These are phyloP conservation scores for Onychostoma macrolepis DNA, from an alignment of 2,113 vertebrate genomes.

Conservation along the genomic window DNA sequence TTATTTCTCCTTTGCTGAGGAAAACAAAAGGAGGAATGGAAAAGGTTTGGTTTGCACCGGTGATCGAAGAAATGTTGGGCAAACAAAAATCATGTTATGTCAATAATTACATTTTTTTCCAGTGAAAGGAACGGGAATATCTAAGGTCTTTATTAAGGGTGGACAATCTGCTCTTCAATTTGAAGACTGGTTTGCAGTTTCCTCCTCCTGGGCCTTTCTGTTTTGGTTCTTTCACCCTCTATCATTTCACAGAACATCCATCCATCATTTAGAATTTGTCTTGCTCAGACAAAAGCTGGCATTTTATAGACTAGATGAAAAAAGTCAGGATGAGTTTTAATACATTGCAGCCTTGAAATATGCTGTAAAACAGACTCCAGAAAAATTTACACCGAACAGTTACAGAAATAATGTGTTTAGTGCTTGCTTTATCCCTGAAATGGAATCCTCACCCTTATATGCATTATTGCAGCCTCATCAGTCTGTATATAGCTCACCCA, in stretches of 20 bases:
- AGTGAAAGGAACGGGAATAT: background rate
- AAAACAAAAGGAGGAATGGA: slow-evolving; percentile 31
- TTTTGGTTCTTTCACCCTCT: background rate
- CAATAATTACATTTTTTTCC: background rate
- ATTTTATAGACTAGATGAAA: background rate
- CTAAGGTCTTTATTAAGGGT: background rate
- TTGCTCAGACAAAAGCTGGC: background rate
- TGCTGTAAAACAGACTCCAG: background rate
- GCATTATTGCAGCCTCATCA: background rate
- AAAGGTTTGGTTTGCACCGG: background rate
- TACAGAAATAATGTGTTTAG: background rate
- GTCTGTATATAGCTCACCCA: background rate
- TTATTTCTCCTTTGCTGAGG: slow-evolving; percentile 39
- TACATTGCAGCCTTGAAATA: background rate
- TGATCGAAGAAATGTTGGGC: background rate
- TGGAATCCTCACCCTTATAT: background rate
- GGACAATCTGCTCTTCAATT: background rate
- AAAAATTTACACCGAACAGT: background rate
- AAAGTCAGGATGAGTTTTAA: background rate
- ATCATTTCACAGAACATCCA: background rate
- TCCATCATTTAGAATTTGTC: slow-evolving; percentile 1
- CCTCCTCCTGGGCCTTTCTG: background rate
- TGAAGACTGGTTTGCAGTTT: background rate
- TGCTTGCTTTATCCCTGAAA: background rate
- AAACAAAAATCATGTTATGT: background rate